phyloP scores from a whole-genome alignment of 2,888 invertebrate genomes.

The Azorinus chamasolen region DNA sequence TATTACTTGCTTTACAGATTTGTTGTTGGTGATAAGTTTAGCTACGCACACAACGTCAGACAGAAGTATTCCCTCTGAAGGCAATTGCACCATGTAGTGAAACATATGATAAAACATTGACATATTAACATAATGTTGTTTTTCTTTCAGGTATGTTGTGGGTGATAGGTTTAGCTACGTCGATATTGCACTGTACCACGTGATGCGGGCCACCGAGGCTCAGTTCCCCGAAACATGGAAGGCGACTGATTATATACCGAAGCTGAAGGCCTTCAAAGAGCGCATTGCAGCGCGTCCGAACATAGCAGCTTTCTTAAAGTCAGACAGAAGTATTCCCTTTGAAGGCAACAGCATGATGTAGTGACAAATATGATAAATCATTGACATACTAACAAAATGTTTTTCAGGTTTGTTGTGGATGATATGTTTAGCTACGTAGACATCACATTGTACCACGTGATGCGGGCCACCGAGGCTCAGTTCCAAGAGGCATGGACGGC shows the following conservation, averaged over 20 bases:
- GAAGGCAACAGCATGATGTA: conserved; percentile 81
- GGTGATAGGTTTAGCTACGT: conserved; percentile 76
- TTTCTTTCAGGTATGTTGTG: conserved; percentile 68
- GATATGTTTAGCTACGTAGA: conserved; percentile 76
- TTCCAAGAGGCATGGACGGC: conserved; percentile 71
- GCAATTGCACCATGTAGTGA: conserved; percentile 81
- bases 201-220: conserved; percentile 72
- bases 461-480: conserved; percentile 73
- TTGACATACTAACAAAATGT: no score
- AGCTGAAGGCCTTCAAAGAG: conserved; percentile 75
- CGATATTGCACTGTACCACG: conserved; percentile 75
- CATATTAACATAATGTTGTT: no score
- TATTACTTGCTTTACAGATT: conserved; percentile 70
- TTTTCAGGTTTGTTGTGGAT: conserved; percentile 75
- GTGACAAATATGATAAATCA: no score
- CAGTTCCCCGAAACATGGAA: conserved; percentile 75
- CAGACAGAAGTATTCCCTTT: conserved; percentile 70
- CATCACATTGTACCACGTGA: conserved; percentile 72
- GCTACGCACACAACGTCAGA: conserved; percentile 78
- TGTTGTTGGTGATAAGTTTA: conserved; percentile 73
- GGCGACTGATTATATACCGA: conserved; percentile 67
- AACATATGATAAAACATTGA: no score
- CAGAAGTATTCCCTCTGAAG: conserved; percentile 68
- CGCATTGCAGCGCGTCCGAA: conserved; percentile 71
- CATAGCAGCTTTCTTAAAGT: conserved; percentile 74